Evolutionary conservation across 2,113 vertebrate genomes (phyloP).

Genomic region (Agapornis roseicollis): DNA sequence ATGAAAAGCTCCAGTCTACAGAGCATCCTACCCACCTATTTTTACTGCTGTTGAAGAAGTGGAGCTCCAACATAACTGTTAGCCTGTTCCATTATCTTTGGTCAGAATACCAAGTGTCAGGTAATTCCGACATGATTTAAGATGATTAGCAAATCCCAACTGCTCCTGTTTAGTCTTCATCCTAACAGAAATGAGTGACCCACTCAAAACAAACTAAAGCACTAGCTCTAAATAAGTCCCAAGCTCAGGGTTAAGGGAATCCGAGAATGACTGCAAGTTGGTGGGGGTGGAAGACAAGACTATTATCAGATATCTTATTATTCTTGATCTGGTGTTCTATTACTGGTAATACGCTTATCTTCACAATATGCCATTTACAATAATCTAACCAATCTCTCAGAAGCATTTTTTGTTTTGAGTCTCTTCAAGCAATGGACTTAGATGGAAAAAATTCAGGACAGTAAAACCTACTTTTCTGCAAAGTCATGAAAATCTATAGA

Average conservation of each 20-base stretch:
- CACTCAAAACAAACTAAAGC: not conserved
- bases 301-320: not conserved
- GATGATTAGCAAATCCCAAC: not conserved
- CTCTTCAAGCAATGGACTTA: not conserved
- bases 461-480: not conserved
- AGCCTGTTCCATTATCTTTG: not conserved
- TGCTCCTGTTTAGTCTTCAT: not conserved
- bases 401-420: not conserved
- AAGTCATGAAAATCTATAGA: not conserved
- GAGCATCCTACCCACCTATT: not conserved
- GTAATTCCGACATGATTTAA: not conserved
- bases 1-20: not conserved
- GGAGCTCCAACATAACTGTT: not conserved
- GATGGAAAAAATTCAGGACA: not conserved
- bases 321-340: not conserved
- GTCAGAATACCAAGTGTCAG: not conserved
- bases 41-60: not conserved
- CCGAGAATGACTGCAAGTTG: not conserved
- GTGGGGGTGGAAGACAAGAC: not conserved
- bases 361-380: not conserved
- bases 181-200: not conserved
- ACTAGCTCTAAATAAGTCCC: not conserved
- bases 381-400: not conserved
- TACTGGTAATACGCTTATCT: not conserved
- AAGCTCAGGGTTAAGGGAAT: not conserved